Percentiles rank a stretch among this genome's conserved stretches.
Evolutionary conservation across 2,888 invertebrate genomes (phyloP).

Genomic region (Tenthredo distinguenda): DNA sequence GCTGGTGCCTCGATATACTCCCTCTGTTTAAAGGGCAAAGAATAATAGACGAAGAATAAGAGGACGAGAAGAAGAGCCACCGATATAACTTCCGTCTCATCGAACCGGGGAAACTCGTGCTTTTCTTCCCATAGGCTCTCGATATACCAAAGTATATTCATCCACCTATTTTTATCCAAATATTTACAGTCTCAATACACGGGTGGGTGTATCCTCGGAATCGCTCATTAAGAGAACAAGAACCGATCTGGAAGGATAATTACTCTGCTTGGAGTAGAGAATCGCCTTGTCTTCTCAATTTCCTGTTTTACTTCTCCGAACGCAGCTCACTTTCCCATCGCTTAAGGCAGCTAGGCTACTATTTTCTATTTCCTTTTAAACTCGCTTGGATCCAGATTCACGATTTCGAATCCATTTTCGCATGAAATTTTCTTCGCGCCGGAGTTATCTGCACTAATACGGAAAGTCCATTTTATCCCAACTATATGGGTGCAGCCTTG

Average conservation of each 20-base stretch:
- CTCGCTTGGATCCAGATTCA: neutral
- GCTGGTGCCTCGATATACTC: neutral
- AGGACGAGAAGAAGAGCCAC: neutral
- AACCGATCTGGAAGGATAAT: neutral
- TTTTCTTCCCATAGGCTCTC: neutral
- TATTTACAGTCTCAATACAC: no score
- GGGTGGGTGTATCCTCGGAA: no score
- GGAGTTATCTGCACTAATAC: neutral
- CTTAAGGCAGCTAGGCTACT: neutral
- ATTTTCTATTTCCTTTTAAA: slow-evolving; percentile 14
- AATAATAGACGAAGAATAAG: slow-evolving; percentile 12
- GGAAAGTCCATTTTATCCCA: neutral
- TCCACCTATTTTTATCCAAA: neutral
- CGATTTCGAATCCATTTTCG: slow-evolving; percentile 29
- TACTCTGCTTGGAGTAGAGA: neutral
- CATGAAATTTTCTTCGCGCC: neutral
- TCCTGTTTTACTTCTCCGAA: neutral
- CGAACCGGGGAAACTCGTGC: neutral
- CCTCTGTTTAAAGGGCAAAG: neutral
- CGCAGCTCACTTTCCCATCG: neutral
- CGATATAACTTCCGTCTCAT: neutral
- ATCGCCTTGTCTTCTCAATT: neutral
- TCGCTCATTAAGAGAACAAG: neutral
- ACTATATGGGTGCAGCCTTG: neutral
- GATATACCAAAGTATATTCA: neutral